Evolutionary conservation across 2,888 invertebrate species (phyloP), one percentile per base, ranked within the genome.

Genomic region (Leucophenga montana): DNA sequence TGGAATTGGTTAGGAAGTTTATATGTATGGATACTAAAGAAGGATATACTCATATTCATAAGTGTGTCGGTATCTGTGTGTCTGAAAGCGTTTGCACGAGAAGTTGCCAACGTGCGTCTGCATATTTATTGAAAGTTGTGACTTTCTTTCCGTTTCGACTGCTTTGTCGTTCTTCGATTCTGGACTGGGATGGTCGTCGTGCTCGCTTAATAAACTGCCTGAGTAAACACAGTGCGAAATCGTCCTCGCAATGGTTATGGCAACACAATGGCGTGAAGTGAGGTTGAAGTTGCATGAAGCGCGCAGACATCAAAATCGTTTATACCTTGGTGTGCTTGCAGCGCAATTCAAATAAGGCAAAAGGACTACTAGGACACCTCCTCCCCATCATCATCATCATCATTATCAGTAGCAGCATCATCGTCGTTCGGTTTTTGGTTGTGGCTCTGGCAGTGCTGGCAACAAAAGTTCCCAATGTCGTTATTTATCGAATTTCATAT

Each of bases 401-500:
- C 48, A 48, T 13, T 8, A 4, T 48, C 13, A 48, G 48, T 16
- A 4, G 3, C 13, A 13, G 48, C 16, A 3, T 13, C 16, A 4
- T 4, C 13, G 3, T 48, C 50, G 50, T 50, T 18, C 18, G 18
- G 14, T 56, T 6, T 39, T 20, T 18, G 50, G 50, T 50, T 18
- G 46, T 6, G 13, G 46, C 46, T 13, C 46, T 46, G 46, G 13
- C 46, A n/a, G 46, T 6, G 46, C 3, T 18, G 50, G 16, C 71
- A 69, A 59, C 67, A 64, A 67, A 73, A 66, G 76, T 82, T 81
- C 39, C 27, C 50, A 48, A 53, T 74, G 76, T 76, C 84, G 79
- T 84, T 83, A 80, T 83, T 84, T 85, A 85, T 83, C 83, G 85
- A 83, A 82, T 80, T 83, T 77, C 79, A 77, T 85, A 83, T 78